These are phyloP conservation scores for Dendropsophus ebraccatus DNA, from an alignment of 2,113 vertebrate species.

Conservation along the genomic window DNA sequence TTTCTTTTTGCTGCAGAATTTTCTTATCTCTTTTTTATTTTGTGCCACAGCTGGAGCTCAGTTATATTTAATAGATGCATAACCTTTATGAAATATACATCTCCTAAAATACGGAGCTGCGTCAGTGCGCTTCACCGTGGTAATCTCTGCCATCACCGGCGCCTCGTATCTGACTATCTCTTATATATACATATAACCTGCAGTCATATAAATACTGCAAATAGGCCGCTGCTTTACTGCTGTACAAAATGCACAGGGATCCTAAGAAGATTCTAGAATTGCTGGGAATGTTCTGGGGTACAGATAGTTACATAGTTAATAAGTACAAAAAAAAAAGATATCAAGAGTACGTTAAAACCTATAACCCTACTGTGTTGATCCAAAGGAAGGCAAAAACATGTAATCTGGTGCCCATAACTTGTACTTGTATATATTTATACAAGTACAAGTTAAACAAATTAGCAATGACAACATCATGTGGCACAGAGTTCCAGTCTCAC, in stretches of 20 bases:
- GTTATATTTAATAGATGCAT: slow-evolving; percentile 51
- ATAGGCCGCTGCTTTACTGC: neutral
- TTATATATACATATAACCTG: neutral
- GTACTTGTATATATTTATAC: too few species aligned
- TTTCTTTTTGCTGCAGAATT: neutral
- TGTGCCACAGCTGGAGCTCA: slow-evolving; percentile 6
- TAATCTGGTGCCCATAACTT: too few species aligned
- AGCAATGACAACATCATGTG: too few species aligned
- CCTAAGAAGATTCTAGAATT: too few species aligned
- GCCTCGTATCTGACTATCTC: neutral
- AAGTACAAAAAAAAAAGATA: too few species aligned
- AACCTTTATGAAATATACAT: slow-evolving; percentile 59
- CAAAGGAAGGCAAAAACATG: too few species aligned
- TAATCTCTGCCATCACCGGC: slow-evolving; percentile 7
- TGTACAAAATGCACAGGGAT: neutral
- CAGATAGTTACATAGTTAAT: too few species aligned
- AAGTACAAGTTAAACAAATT: too few species aligned
- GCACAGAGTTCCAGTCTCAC: too few species aligned
- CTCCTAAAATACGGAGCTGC: slow-evolving; percentile 36
- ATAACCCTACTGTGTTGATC: too few species aligned
- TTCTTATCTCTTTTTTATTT: slow-evolving; percentile 21
- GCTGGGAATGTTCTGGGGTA: too few species aligned
- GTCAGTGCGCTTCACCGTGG: neutral
- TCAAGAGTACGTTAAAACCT: too few species aligned
- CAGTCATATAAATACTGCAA: neutral